These are phyloP conservation scores for Chloroceryle aenea DNA, from an alignment of 2,113 vertebrate genomes.

Conservation along the genomic window DNA sequence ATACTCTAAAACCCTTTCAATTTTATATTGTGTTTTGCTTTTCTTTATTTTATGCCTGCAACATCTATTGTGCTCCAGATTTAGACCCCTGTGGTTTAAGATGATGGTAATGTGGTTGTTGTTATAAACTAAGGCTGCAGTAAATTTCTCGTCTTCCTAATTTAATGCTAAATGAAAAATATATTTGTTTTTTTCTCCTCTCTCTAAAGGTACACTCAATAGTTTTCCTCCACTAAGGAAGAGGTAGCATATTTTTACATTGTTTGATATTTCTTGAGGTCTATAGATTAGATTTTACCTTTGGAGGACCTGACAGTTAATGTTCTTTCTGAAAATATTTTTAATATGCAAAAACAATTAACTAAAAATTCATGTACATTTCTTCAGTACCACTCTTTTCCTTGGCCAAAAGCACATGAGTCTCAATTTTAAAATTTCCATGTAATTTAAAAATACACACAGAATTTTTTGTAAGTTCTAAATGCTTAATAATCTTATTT, in stretches of 20 bases:
- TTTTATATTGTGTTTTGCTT: not conserved
- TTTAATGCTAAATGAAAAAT: not conserved
- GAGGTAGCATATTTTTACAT: not conserved
- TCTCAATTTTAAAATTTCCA: not conserved
- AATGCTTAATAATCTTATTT: not conserved
- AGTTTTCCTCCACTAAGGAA: not conserved
- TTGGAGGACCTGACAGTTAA: not conserved
- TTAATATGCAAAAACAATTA: not conserved
- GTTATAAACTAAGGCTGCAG: not conserved
- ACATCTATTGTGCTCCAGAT: not conserved
- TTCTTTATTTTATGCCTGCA: not conserved
- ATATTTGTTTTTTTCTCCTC: not conserved
- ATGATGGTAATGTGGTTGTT: not conserved
- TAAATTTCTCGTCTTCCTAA: not conserved
- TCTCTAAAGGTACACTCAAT: not conserved
- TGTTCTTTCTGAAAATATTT: not conserved
- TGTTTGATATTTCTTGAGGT: not conserved
- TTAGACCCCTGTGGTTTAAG: not conserved
- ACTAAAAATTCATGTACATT: not conserved
- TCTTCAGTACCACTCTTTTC: not conserved
- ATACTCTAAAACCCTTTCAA: not conserved
- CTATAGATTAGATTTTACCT: not conserved
- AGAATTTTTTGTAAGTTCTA: not conserved
- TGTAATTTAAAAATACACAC: not conserved
- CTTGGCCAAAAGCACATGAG: not conserved